phyloP scores from a whole-genome alignment of 2,888 invertebrate species.

The Ectobius pallidus region DNA sequence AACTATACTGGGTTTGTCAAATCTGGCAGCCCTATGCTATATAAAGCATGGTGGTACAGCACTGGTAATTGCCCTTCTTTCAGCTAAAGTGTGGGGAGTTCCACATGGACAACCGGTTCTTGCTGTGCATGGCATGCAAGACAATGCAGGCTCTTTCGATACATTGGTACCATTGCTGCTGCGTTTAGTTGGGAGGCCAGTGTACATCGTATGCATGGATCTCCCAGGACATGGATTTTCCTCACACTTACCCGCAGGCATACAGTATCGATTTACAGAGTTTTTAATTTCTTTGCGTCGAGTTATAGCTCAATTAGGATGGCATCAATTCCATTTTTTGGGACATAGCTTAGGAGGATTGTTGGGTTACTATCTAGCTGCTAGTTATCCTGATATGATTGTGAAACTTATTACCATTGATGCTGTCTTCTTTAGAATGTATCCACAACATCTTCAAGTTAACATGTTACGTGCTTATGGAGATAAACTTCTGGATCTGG shows the following conservation, averaged over 20 bases:
- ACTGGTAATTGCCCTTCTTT: slow-evolving; percentile 39
- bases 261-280: slow-evolving; percentile 51
- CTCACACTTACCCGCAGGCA: slow-evolving; percentile 53
- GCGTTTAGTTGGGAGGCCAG: slow-evolving; percentile 41
- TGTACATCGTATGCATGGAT: slow-evolving; percentile 55
- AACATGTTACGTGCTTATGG: not conserved
- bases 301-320: slow-evolving; percentile 53
- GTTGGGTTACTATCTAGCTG: slow-evolving; percentile 52
- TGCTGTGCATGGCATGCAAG: slow-evolving; percentile 53
- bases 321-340: slow-evolving; percentile 53
- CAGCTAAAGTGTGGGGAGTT: slow-evolving; percentile 49
- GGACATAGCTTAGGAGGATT: slow-evolving; percentile 61
- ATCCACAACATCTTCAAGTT: not conserved
- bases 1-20: no score
- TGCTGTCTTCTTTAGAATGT: slow-evolving; percentile 47
- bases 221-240: slow-evolving; percentile 59
- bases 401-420: slow-evolving; percentile 58
- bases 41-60: no score
- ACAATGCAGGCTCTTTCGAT: slow-evolving; percentile 57
- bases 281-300: slow-evolving; percentile 50
- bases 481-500: slow-evolving; percentile 51
- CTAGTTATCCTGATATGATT: slow-evolving; percentile 55
- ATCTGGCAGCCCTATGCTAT: no score
- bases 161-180: slow-evolving; percentile 53
- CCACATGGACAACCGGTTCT: slow-evolving; percentile 50